Evolutionary conservation across 2,888 invertebrate genomes (phyloP), one percentile per base, ranked within the genome.

Genomic region (Melieria picta): DNA sequence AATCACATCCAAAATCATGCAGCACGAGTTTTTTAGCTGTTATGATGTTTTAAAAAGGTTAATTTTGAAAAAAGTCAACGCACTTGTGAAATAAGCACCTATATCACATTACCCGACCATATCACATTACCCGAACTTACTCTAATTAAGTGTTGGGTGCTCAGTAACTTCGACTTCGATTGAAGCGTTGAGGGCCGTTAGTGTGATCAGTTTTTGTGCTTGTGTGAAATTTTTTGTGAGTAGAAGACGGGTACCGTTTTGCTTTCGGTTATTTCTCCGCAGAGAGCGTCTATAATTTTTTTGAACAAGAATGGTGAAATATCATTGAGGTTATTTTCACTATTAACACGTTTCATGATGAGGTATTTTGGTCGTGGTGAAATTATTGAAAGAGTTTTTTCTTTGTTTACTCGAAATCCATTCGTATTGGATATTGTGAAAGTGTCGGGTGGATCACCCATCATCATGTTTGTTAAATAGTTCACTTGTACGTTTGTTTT

Each of bases 111-210:
- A n/a, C n/a, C n/a, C n/a, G n/a, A n/a, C n/a, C n/a, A n/a, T n/a
- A n/a, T n/a, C n/a, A n/a, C n/a, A n/a, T n/a, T n/a, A n/a, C n/a
- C n/a, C n/a, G n/a, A n/a, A n/a, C n/a, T n/a, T n/a, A n/a, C n/a
- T n/a, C n/a, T n/a, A n/a, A n/a, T n/a, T n/a, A n/a, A n/a, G n/a
- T n/a, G n/a, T n/a, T n/a, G n/a, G n/a, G n/a, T n/a, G n/a, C n/a
- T 64, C 55, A 30, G 52, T 52, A 11, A 64, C n/a, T 50, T 64
- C 64, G 7, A 64, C 55, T 52, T 64, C 11, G 13, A 65, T 65
- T 10, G 43, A 10, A 4, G 65, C 13, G 50, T 42, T 48, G 11
- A 65, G 43, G 9, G 65, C 30, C 7, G 65, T 55, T 30, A 56
- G 43, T 3, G n/a, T 65, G 13, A 65, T 56, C 9, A 65, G n/a